These are phyloP conservation scores for Brevimyrus niger DNA, from an alignment of 2,113 vertebrate species.

Conservation along the genomic window DNA sequence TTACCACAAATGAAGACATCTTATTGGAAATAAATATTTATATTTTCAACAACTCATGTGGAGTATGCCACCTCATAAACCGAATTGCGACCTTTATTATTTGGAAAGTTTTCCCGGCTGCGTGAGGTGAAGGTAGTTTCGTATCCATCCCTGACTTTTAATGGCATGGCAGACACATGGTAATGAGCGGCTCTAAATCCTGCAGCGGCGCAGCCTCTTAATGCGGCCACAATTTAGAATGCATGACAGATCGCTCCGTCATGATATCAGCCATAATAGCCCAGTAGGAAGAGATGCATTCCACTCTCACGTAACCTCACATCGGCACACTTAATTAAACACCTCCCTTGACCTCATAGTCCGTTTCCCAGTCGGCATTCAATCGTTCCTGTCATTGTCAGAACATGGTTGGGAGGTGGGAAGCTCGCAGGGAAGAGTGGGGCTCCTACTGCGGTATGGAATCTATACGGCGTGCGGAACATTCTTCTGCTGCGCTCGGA, in stretches of 20 bases:
- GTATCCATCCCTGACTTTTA: slow-evolving; percentile 1
- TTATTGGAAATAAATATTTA: background rate
- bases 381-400: slow-evolving; percentile 5
- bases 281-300: background rate
- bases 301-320: background rate
- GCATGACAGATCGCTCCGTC: slow-evolving; percentile 10
- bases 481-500: background rate
- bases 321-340: slow-evolving; percentile 28
- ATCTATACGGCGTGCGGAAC: background rate
- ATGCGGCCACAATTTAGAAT: background rate
- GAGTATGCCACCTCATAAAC: background rate
- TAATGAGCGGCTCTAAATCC: slow-evolving; percentile 5
- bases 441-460: background rate
- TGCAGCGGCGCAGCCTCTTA: background rate
- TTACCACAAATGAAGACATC: background rate
- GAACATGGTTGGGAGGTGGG: slow-evolving; percentile 22
- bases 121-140: background rate
- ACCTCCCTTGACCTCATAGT: slow-evolving; percentile 30
- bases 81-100: background rate
- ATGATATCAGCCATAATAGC: background rate
- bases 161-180: background rate
- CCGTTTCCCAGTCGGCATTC: slow-evolving; percentile 6
- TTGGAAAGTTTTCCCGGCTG: background rate
- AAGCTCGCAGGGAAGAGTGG: background rate
- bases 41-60: background rate